phyloP scores from a whole-genome alignment of 2,113 vertebrate genomes.

The Choloepus hoffmanni region DNA sequence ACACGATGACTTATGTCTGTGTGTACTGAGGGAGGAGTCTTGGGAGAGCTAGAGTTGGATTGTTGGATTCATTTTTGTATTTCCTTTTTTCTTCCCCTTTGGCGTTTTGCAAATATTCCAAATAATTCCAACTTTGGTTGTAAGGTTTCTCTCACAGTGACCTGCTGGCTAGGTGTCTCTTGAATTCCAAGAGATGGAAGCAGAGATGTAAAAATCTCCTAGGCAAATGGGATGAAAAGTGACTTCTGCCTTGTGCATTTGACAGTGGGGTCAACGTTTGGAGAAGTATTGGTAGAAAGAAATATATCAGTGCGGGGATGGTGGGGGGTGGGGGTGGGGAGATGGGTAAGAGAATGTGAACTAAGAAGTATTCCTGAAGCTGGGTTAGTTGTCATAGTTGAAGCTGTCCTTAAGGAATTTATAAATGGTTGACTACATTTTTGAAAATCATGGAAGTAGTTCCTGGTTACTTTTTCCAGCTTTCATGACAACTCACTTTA shows the following conservation, averaged over 20 bases:
- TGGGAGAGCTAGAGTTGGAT: not conserved
- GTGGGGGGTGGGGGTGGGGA: not conserved
- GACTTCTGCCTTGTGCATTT: not conserved
- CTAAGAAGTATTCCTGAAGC: not conserved
- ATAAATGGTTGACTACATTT: not conserved
- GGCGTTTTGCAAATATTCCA: not conserved
- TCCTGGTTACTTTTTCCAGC: not conserved
- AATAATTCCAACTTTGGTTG: not conserved
- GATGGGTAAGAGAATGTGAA: not conserved
- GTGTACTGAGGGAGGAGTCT: not conserved
- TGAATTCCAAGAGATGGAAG: not conserved
- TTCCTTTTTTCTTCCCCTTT: not conserved
- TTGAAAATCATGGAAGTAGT: not conserved
- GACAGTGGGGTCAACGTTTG: not conserved
- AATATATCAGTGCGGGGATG: not conserved
- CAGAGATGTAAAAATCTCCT: not conserved
- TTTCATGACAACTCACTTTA: not conserved
- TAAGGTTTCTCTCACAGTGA: not conserved
- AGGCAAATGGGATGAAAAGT: not conserved
- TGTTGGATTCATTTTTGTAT: not conserved
- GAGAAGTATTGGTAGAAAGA: not conserved
- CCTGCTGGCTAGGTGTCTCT: not conserved
- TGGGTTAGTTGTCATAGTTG: not conserved
- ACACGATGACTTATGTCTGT: not conserved
- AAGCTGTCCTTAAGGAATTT: not conserved